Conservation (phyloP, 37 sponge, comb jelly and placozoan genomes). For the Cladorhizidae sp. region DNA sequence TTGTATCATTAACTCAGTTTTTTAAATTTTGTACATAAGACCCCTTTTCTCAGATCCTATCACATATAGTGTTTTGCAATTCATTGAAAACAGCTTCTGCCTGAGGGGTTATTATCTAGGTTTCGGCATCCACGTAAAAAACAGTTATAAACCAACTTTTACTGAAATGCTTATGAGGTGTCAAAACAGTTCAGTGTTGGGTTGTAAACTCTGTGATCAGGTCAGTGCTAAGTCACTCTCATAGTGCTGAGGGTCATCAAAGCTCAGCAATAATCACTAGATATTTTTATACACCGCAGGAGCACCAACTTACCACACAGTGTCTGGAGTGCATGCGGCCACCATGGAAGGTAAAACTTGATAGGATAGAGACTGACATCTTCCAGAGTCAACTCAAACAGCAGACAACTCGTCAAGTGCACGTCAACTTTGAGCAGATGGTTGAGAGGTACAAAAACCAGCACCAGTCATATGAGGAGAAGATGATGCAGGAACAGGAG, state of each 20-base stretch:
- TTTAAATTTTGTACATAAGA: too few species aligned
- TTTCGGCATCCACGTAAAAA: too few species aligned
- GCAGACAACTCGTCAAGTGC: conserved; percentile 81
- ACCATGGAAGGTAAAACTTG: conserved; percentile 64
- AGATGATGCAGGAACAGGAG: not conserved
- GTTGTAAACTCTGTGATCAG: too few species aligned
- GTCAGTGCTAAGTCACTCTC: too few species aligned
- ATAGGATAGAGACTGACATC: conserved; percentile 58
- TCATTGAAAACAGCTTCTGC: too few species aligned
- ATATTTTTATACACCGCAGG: conserved; percentile 19
- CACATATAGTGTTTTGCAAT: too few species aligned
- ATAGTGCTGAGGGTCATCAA: too few species aligned
- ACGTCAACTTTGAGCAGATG: conserved; percentile 85
- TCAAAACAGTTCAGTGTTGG: not conserved
- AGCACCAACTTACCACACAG: conserved; percentile 71
- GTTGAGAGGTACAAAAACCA: conserved; percentile 69
- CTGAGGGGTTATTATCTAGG: too few species aligned
- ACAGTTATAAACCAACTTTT: not conserved
- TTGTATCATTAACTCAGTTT: too few species aligned
- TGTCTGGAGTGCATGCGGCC: conserved; percentile 73
- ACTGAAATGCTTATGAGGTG: not conserved
- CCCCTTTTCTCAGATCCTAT: too few species aligned
- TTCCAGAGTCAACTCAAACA: conserved; percentile 77
- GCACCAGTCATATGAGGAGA: conserved; percentile 29
- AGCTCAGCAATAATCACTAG: not conserved